Evolutionary conservation across 1,140 invertebrate genomes (phyloP), one percentile per base, ranked within the genome.

Genomic region (Drosophila bifasciata): DNA sequence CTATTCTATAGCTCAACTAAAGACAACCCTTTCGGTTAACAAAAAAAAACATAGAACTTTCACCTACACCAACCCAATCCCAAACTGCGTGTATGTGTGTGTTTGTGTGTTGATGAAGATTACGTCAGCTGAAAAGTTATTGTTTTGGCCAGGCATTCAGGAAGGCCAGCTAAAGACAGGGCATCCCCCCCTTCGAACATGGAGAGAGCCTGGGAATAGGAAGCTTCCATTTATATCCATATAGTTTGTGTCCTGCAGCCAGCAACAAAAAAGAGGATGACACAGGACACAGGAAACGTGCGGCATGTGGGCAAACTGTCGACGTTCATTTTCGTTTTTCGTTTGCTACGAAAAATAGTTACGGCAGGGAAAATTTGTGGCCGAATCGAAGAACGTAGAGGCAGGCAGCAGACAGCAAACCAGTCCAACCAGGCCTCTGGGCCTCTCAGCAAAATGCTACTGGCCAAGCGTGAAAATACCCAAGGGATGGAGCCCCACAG

Each of bases 61-160:
- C 16, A 19, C 15, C 11, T 15, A 9, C 21, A 15, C 16, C n/a
- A 55, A 6, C 8, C 36, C 11, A 23, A 32, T 13, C 19, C 6
- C 11, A n/a, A n/a, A n/a, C 23, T 15, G 21, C 13, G 49, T 53
- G 28, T 17, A 16, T 75, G 21, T 68, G 55, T 62, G 68, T 70
- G 76, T 66, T 21, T 55, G n/a, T 55, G 40, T 74, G 69, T 73
- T 80, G 81, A 86, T 88, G 77, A 81, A 86, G 81, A 86, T 86
- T 88, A 86, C 81, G 81, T 86, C 81, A 86, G 81, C 83, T 86
- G 81, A 86, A 86, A 88, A 88, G 74, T 81, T 88, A 86, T 86
- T 86, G 83, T 88, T 86, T 86, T 81, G 83, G 50, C 56, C 48
- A 58, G 64, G 64, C 76, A 77, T 68, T 76, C 63, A 63, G 56